Conservation (phyloP, 2,113 vertebrate species). For the Spizaetus ornatus region DNA sequence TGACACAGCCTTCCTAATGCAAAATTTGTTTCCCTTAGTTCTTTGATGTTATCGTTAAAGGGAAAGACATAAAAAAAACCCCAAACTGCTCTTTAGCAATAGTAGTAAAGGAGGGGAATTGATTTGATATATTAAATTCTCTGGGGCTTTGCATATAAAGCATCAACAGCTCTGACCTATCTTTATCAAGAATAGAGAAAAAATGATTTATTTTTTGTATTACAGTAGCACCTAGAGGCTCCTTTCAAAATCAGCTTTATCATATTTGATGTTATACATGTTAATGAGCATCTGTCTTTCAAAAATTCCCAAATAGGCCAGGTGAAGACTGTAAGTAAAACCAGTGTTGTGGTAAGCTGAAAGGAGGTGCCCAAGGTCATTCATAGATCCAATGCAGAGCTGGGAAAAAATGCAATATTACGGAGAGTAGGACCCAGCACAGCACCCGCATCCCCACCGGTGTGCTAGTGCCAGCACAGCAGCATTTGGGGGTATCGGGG, state of each 20-base stretch:
- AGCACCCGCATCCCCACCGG: background rate
- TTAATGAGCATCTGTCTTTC: background rate
- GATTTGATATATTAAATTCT: background rate
- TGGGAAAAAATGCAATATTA: background rate
- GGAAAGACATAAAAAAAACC: background rate
- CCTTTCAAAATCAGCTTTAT: background rate
- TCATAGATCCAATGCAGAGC: background rate
- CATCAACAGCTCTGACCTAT: background rate
- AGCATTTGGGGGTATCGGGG: accelerated
- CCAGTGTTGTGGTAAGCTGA: background rate
- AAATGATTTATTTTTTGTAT: background rate
- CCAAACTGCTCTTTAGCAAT: background rate
- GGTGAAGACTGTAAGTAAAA: background rate
- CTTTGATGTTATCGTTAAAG: conserved; percentile 38
- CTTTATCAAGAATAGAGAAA: background rate
- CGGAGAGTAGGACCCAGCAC: no score
- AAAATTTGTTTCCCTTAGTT: conserved; percentile 23
- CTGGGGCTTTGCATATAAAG: background rate
- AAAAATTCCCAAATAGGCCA: background rate
- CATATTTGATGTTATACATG: background rate
- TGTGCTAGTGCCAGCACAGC: background rate
- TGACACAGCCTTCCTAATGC: background rate
- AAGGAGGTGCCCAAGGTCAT: background rate
- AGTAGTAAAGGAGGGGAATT: background rate
- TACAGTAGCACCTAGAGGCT: background rate